Evolutionary conservation across 1,140 invertebrate genomes (phyloP).

Genomic region (Euwallacea similis): DNA sequence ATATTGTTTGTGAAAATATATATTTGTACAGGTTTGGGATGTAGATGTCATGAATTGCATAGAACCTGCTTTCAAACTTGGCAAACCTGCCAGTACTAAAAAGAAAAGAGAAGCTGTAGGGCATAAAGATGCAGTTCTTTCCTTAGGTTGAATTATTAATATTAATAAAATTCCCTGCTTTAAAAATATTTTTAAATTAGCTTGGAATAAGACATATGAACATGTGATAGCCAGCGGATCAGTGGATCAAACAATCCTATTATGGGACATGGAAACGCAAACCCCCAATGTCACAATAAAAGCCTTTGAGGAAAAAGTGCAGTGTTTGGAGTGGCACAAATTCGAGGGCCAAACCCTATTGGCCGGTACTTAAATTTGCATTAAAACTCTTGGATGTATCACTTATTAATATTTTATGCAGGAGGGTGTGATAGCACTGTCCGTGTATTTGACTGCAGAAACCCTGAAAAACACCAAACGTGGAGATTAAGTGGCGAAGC

Average conservation of each 20-base stretch:
- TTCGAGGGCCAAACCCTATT: slow-evolving; percentile 78
- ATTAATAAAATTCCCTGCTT: neutral
- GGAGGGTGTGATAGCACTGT: slow-evolving; percentile 65
- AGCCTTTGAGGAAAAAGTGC: slow-evolving; percentile 79
- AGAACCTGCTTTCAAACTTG: slow-evolving; percentile 82
- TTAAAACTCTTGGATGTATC: neutral
- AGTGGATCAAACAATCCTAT: slow-evolving; percentile 82
- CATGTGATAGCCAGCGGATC: slow-evolving; percentile 91
- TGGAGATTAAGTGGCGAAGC: slow-evolving; percentile 81
- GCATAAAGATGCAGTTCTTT: slow-evolving; percentile 89
- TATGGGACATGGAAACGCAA: slow-evolving; percentile 90
- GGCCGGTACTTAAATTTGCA: slow-evolving; percentile 62
- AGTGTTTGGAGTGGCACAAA: slow-evolving; percentile 87
- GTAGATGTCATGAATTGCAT: slow-evolving; percentile 88
- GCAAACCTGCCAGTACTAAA: slow-evolving; percentile 77
- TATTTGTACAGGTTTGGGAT: slow-evolving; percentile 76
- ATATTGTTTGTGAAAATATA: neutral
- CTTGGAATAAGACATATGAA: slow-evolving; percentile 82
- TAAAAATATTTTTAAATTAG: slow-evolving; percentile 54
- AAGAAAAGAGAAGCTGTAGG: slow-evolving; percentile 68
- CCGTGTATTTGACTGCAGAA: slow-evolving; percentile 79
- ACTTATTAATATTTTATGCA: neutral
- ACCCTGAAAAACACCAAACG: slow-evolving; percentile 62
- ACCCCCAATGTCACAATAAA: slow-evolving; percentile 72
- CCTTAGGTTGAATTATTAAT: slow-evolving; percentile 50